Evolutionary conservation across 2,888 invertebrate species (phyloP).

Genomic region (Yponomeuta evonymella): DNA sequence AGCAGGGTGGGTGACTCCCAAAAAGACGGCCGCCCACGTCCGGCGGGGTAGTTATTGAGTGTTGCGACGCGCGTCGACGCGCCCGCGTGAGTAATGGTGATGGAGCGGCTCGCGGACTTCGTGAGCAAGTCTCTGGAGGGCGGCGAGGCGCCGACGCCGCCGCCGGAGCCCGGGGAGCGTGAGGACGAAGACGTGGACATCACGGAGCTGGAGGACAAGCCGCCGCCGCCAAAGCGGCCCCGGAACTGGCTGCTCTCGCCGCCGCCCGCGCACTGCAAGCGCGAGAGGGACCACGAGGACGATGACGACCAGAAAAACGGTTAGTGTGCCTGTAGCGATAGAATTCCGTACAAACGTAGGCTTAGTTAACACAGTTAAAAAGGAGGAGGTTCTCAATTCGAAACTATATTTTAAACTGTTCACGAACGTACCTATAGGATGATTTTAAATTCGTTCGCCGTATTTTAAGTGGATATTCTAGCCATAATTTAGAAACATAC

Average conservation of each 20-base stretch:
- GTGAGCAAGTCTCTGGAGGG: constrained; percentile 91
- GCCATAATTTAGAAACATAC: too few species aligned
- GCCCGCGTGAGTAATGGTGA: constrained; percentile 74
- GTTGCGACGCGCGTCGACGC: constrained; percentile 59
- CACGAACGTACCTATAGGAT: too few species aligned
- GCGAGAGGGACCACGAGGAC: constrained; percentile 46
- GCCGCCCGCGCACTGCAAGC: constrained; percentile 54
- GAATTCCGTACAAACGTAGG: too few species aligned
- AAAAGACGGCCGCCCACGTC: constrained; percentile 21
- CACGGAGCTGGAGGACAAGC: constrained; percentile 63
- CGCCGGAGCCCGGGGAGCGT: constrained; percentile 64
- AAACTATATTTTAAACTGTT: too few species aligned
- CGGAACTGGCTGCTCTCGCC: constrained; percentile 70
- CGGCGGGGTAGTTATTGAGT: constrained; percentile 35
- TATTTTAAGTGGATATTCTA: too few species aligned
- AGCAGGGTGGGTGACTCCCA: constrained; percentile 9
- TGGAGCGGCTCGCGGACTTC: constrained; percentile 94
- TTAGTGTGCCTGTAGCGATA: constrained; percentile 29
- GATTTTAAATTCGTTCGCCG: too few species aligned
- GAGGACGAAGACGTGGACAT: constrained; percentile 61
- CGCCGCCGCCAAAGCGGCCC: constrained; percentile 56
- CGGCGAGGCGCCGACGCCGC: constrained; percentile 67
- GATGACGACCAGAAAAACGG: constrained; percentile 66
- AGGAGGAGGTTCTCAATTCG: too few species aligned
- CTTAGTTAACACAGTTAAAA: too few species aligned